phyloP scores from a whole-genome alignment of 2,797 vertebrate species.

The Sylvilagus floridanus region DNA sequence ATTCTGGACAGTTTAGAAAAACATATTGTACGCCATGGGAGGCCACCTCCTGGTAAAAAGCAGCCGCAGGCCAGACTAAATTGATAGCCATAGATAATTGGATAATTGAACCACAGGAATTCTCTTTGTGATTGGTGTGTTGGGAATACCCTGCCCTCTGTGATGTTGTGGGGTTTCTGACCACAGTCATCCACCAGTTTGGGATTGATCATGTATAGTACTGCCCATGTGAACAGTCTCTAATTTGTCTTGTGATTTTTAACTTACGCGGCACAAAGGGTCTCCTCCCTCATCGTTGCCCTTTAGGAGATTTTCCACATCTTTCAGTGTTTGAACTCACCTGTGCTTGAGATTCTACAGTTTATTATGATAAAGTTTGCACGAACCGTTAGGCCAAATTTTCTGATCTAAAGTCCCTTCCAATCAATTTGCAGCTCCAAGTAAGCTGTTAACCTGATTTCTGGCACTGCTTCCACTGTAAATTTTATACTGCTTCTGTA shows the following conservation, averaged over 20 bases:
- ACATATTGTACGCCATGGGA: slow-evolving; percentile 94
- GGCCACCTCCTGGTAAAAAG: slow-evolving; percentile 87
- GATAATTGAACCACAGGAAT: slow-evolving; percentile 83
- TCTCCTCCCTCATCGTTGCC: slow-evolving; percentile 83
- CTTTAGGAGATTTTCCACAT: slow-evolving; percentile 84
- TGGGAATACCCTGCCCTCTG: slow-evolving; percentile 81
- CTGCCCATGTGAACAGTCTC: slow-evolving; percentile 80
- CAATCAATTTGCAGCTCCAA: slow-evolving; percentile 54
- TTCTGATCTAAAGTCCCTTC: slow-evolving; percentile 83
- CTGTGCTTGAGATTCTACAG: slow-evolving; percentile 85
- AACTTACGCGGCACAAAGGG: slow-evolving; percentile 78
- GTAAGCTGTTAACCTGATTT: slow-evolving; percentile 58
- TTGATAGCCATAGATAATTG: slow-evolving; percentile 84
- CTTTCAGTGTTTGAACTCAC: slow-evolving; percentile 86
- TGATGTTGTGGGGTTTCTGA: slow-evolving; percentile 74
- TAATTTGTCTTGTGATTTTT: slow-evolving; percentile 84
- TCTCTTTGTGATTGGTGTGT: slow-evolving; percentile 83
- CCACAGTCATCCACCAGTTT: slow-evolving; percentile 71
- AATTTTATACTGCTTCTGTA: slow-evolving; percentile 76
- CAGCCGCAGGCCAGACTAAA: slow-evolving; percentile 86
- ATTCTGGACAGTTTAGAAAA: slow-evolving; percentile 97
- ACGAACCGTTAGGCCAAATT: slow-evolving; percentile 81
- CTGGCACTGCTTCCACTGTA: slow-evolving; percentile 56
- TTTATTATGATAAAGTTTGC: slow-evolving; percentile 84
- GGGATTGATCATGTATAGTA: slow-evolving; percentile 71